Percentiles rank a stretch among this genome's conserved stretches.
Conservation (phyloP, 2,113 vertebrate genomes). For the Haliaeetus leucogaster region DNA sequence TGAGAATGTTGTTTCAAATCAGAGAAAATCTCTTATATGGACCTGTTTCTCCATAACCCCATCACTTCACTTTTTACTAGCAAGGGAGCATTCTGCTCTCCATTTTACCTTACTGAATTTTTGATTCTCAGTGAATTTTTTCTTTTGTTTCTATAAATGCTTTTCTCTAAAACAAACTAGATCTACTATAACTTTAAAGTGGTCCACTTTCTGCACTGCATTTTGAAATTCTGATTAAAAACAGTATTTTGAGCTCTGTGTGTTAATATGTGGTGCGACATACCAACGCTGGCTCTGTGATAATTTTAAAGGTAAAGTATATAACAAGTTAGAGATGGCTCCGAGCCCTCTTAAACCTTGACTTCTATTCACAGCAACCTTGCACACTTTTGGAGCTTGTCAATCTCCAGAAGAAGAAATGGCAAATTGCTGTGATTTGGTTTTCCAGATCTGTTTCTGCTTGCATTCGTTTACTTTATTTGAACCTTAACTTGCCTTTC, state of each 20-base stretch:
- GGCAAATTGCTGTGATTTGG: neutral
- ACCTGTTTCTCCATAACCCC: neutral
- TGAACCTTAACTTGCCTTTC: neutral
- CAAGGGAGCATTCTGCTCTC: neutral
- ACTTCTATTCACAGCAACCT: neutral
- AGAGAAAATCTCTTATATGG: neutral
- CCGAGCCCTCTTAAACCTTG: neutral
- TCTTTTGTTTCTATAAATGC: neutral
- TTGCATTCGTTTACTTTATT: neutral
- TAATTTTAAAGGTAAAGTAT: neutral
- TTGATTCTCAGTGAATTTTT: neutral
- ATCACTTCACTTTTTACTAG: neutral
- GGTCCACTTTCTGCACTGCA: neutral
- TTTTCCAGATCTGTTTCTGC: neutral
- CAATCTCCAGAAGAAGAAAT: neutral
- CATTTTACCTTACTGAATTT: neutral
- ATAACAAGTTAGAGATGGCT: neutral
- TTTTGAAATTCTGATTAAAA: neutral
- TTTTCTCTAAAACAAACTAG: neutral
- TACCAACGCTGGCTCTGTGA: neutral
- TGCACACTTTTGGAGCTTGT: neutral
- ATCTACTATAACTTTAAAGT: neutral
- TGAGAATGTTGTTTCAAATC: neutral
- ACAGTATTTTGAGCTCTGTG: neutral
- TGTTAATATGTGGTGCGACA: neutral